Evolutionary conservation across 2,113 vertebrate species (phyloP), one percentile per base, ranked within the genome.

Genomic region (Laterallus jamaicensis): DNA sequence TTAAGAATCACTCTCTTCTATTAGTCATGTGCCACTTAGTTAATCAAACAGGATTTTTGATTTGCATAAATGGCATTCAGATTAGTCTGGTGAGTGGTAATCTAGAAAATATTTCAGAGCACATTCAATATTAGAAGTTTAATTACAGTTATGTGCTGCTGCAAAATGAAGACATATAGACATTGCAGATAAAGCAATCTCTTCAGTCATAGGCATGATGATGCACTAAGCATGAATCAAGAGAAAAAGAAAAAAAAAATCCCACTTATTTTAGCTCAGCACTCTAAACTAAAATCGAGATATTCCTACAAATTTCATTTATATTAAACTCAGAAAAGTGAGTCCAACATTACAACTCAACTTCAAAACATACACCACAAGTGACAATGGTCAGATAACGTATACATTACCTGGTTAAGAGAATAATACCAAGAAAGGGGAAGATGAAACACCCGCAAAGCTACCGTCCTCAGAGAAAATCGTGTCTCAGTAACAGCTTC

Each of bases 351-450:
- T 11, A 5, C 24, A 88, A 42, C 31, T 42, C 28, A 62, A 86
- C 16, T 42, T 49, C 16, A 24, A 44, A 70, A 59, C 0, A 0
- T 15, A 2, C 6, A 49, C 4, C 6, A 70, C 22, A 69, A 86
- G 26, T 9, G 9, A 90, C 10, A 58, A 58, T 15, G 58, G 26
- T 70, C 44, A 58, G 39, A 44, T 25, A 89, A 21, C 0, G 0
- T 29, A 74, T 80, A 32, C 11, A 80, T 98, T 98, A 99, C 99
- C 99, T 99, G 98, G 24, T 97, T 93, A 86, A 99, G 93, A 42
- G 98, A 98, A 93, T 96, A 95, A 93, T 97, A 99, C 97, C 99
- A 98, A 16, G 98, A 98, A 62, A 99, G 96, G 10, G 99, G 99
- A 50, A 99, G 97, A 91, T 99, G 97, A 76, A 99, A 98, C 54